Evolutionary conservation across 2,113 vertebrate genomes (phyloP), one percentile per base, ranked within the genome.

Genomic region (Eurystomus gularis): DNA sequence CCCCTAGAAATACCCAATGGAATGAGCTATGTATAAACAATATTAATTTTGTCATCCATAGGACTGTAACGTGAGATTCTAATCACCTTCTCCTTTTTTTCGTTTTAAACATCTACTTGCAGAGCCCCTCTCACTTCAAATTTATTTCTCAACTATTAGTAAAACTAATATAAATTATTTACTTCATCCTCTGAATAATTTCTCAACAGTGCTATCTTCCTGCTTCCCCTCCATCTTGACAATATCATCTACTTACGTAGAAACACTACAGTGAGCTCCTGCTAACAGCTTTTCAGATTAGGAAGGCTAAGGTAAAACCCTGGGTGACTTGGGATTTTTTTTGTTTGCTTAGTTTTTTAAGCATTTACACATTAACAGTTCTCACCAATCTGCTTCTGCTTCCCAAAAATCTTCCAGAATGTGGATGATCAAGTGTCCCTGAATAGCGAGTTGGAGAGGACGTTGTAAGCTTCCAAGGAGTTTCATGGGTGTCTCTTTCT

Each of bases 321-420:
- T 4, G 9, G 19, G 17, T 46, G 29, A 12, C 20, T 65, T 31
- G 28, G 21, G n/a, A 24, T 21, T 24, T 31, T 44, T 33, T 25
- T 12, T 26, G 26, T 31, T 39, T 17, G 21, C n/a, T n/a, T 24
- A 23, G 23, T 11, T 52, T 52, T 28, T 35, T 11, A 44, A 66
- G 24, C 21, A 57, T 48, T n/a, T n/a, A 65, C 4, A 78, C 13
- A 76, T 46, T n/a, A 92, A 87, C 33, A 90, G 54, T 46, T 91
- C 94, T 97, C 98, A 99, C 98, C 98, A 98, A 90, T 98, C 98
- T 98, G 93, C 88, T 98, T 96, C 98, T 97, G 96, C 96, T 98
- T 96, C 97, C 98, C 79, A 98, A 96, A 69, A 98, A 88, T 48
- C 98, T 98, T 89, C 98, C 98, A 29, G 97, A 96, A 98, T 97